Evolutionary conservation across 2,113 vertebrate species (phyloP).

Genomic region (Hemicordylus capensis): DNA sequence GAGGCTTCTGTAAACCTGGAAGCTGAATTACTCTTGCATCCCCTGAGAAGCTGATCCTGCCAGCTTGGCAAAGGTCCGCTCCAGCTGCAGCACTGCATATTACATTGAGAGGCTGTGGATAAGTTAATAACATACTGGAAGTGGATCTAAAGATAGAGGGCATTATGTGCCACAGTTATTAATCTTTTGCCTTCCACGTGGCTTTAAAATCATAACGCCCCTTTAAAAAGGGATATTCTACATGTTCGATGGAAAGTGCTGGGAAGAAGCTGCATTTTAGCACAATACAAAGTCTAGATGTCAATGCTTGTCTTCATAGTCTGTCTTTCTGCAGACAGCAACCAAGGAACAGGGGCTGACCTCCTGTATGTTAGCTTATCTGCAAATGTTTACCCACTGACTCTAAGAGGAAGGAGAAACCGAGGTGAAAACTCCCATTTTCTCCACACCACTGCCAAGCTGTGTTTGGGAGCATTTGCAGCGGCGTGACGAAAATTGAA

Average conservation of each 20-base stretch:
- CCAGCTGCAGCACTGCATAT: slow-evolving; percentile 4
- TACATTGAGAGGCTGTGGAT: slow-evolving; percentile 37
- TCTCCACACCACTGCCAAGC: neutral
- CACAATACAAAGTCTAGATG: neutral
- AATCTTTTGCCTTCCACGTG: slow-evolving; percentile 65
- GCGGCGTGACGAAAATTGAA: neutral
- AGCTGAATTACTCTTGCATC: slow-evolving; percentile 48
- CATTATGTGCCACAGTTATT: slow-evolving; percentile 36
- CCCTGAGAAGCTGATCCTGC: slow-evolving; percentile 50
- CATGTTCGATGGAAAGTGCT: neutral
- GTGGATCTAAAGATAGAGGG: slow-evolving; percentile 51
- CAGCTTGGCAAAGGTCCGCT: slow-evolving; percentile 46
- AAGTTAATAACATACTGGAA: slow-evolving; percentile 59
- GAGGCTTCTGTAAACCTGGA: slow-evolving; percentile 54
- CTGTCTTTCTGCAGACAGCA: accelerated
- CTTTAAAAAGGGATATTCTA: slow-evolving; percentile 35
- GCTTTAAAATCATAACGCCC: slow-evolving; percentile 56
- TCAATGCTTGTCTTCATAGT: slow-evolving; percentile 19
- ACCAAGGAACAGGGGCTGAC: neutral
- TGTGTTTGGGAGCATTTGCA: neutral
- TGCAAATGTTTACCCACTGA: slow-evolving; percentile 8
- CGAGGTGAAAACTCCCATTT: neutral
- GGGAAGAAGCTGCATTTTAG: slow-evolving; percentile 13
- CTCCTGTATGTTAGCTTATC: neutral
- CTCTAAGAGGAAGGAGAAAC: neutral